Conservation (phyloP, 2,888 invertebrate species). For the Apodemia duryi region DNA sequence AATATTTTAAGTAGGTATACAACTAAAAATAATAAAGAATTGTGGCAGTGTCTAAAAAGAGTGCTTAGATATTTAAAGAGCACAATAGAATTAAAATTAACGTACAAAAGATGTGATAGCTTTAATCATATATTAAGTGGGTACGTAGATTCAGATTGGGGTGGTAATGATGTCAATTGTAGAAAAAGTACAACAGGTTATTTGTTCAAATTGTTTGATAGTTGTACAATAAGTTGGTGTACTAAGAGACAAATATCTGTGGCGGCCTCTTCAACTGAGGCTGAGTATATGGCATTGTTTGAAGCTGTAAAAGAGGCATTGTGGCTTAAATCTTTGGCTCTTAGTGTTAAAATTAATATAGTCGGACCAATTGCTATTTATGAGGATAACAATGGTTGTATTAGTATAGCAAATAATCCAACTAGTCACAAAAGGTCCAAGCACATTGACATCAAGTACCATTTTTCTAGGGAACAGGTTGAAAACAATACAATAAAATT, state of each 20-base stretch:
- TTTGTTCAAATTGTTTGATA: conserved; percentile 32
- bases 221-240: too few relatives aligned
- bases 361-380: conserved; percentile 15
- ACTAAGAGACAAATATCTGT: too few relatives aligned
- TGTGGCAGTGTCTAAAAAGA: too few relatives aligned
- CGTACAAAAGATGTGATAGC: too few relatives aligned
- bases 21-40: too few relatives aligned
- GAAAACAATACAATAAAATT: conserved; percentile 30
- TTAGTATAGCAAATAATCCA: conserved; percentile 39
- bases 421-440: conserved; percentile 36
- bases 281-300: conserved; percentile 30
- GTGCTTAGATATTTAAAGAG: too few relatives aligned
- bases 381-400: conserved; percentile 34
- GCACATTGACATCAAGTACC: conserved; percentile 40
- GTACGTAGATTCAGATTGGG: conserved; percentile 40
- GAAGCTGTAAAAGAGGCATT: conserved; percentile 38
- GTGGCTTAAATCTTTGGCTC: conserved; percentile 38
- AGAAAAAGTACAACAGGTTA: conserved; percentile 30
- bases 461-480: conserved; percentile 29
- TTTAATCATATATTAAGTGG: conserved; percentile 27
- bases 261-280: conserved; percentile 22
- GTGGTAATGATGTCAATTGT: conserved; percentile 27
- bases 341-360: too few relatives aligned
- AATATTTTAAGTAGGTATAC: too few relatives aligned
- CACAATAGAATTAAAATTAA: too few relatives aligned